Evolutionary conservation across 2,888 invertebrate genomes (phyloP).

Genomic region (Palloptera scutellata): DNA sequence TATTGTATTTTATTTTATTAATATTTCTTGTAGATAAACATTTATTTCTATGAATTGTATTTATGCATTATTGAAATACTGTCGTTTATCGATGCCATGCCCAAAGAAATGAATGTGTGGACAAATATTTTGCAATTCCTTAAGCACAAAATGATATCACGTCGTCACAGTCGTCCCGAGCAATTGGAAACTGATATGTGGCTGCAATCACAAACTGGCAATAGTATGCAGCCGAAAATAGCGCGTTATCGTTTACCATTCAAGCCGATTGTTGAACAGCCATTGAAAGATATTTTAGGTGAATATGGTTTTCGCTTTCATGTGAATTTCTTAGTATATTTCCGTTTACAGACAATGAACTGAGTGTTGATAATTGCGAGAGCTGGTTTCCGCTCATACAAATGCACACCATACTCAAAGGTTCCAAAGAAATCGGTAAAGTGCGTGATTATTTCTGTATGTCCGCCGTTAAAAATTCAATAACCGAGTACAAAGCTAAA

Average conservation of each 20-base stretch:
- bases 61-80: slow-evolving; percentile 62
- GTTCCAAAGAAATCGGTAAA: slow-evolving; percentile 52
- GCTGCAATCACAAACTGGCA: slow-evolving; percentile 58
- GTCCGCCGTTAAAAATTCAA: slow-evolving; percentile 63
- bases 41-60: slow-evolving; percentile 64
- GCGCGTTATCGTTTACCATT: slow-evolving; percentile 64
- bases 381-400: slow-evolving; percentile 64
- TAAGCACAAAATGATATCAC: slow-evolving; percentile 60
- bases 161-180: slow-evolving; percentile 57
- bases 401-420: slow-evolving; percentile 56
- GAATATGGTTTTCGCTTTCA: not conserved
- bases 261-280: slow-evolving; percentile 58
- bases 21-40: slow-evolving; percentile 53
- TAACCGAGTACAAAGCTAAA: slow-evolving; percentile 58
- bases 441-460: slow-evolving; percentile 61
- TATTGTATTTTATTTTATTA: not conserved
- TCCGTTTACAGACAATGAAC: slow-evolving; percentile 53
- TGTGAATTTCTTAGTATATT: not conserved
- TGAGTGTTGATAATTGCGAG: slow-evolving; percentile 62
- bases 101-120: slow-evolving; percentile 61
- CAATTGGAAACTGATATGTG: slow-evolving; percentile 62
- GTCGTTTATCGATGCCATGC: slow-evolving; percentile 53
- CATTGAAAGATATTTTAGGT: slow-evolving; percentile 58
- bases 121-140: slow-evolving; percentile 59
- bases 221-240: slow-evolving; percentile 61